Evolutionary conservation across 2,888 invertebrate genomes (phyloP), one percentile per base, ranked within the genome.

Genomic region (Aspidiotus destructor): DNA sequence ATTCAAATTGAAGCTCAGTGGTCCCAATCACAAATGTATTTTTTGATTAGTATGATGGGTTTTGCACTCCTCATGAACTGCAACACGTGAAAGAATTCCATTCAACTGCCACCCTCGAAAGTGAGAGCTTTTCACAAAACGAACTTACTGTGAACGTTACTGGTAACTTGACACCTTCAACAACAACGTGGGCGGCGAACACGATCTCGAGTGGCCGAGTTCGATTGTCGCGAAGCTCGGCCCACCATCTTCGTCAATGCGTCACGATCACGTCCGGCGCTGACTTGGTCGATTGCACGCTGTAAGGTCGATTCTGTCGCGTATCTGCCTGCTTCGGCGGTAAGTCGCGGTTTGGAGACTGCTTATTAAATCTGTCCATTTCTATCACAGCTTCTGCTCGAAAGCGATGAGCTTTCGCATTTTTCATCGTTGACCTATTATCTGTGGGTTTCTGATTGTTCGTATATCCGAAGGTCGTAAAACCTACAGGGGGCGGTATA

Each of bases 191-290:
- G 28, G 28, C 28, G 28, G 28, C 28, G 28, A 28, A 28, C 28
- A 28, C 28, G 28, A 28, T 28, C 28, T 28, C 28, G 28, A 28
- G 28, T 28, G 28, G 28, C 28, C 28, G 5, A 28, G 28, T 28
- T 28, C 28, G 28, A 28, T 28, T 28, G 28, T 28, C 28, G 28
- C 28, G 28, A 28, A 28, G 28, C 76, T 81, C 82, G 70, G 71
- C 69, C 62, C 44, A 57, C 57, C 74, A 75, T 79, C 79, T 78
- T 74, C 83, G 85, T 87, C 86, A 87, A 84, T 87, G 87, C 71
- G 86, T 87, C 75, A 91, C 91, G 76, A 92, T 90, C 75, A 92
- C 92, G 78, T 92, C 92, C 62, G 92, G 92, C 1, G 92, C 92
- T 69, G 92, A 91, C 75, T 91, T 89, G 70, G 90, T 89, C 69